Evolutionary conservation across 2,797 vertebrate genomes (phyloP).

Genomic region (Anguilla obscura): DNA sequence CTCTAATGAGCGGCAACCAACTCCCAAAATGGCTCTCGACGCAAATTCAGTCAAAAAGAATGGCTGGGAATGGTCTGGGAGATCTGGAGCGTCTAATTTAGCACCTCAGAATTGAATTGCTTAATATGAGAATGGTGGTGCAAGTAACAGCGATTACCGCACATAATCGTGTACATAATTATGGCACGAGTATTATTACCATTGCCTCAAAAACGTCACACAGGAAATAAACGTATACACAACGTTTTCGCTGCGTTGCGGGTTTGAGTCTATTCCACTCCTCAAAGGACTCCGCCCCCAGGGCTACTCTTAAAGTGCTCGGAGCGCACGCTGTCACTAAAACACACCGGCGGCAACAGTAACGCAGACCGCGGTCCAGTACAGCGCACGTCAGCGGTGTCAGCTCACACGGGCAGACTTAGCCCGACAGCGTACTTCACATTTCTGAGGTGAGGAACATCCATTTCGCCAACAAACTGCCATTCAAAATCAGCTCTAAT

Average conservation of each 20-base stretch:
- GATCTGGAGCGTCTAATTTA: neutral
- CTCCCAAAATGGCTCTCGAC: neutral
- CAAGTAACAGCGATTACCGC: no score
- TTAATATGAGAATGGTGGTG: neutral
- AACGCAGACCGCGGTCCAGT: neutral
- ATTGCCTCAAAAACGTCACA: neutral
- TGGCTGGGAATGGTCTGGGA: neutral
- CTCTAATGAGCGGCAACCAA: neutral
- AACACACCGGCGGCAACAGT: no score
- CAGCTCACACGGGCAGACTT: neutral
- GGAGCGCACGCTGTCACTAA: neutral
- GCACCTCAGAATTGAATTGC: neutral
- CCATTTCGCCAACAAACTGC: neutral
- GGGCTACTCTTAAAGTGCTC: neutral
- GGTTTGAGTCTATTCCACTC: neutral
- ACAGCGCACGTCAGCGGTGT: neutral
- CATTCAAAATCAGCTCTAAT: neutral
- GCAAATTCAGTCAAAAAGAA: neutral
- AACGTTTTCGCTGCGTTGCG: neutral
- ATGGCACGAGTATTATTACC: neutral
- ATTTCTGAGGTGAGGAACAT: neutral
- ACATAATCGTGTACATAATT: neutral
- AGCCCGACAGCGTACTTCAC: neutral
- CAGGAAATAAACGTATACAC: neutral
- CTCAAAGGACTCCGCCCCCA: neutral